Evolutionary conservation across 2,888 invertebrate genomes (phyloP).

Genomic region (Lasioglossum leucozonium): DNA sequence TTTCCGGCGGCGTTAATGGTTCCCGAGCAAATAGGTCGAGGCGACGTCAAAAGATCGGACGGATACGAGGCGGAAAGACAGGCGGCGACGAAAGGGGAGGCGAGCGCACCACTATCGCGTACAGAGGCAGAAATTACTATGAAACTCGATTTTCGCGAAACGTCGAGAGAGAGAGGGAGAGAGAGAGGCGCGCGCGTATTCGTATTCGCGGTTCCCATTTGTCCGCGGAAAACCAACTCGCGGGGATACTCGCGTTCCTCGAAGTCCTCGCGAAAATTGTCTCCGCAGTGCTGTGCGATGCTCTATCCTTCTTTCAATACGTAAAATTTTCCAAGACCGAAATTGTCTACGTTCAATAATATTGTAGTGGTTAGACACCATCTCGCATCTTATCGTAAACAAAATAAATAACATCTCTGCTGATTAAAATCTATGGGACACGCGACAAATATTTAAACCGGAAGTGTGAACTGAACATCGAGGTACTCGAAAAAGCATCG

Average conservation of each 20-base stretch:
- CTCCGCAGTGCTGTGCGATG: background rate
- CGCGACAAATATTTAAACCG: background rate
- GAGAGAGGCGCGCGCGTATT: background rate
- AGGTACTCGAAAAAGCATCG: conserved; percentile 6
- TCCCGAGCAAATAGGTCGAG: conserved; percentile 40
- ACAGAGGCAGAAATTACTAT: conserved; percentile 53
- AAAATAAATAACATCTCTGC: background rate
- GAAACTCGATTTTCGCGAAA: conserved; percentile 49
- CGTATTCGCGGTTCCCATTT: conserved; percentile 22
- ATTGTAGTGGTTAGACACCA: background rate
- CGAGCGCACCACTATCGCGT: conserved; percentile 30
- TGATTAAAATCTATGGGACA: background rate
- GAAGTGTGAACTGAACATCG: background rate
- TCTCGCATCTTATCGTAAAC: background rate
- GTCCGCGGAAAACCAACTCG: conserved; percentile 17
- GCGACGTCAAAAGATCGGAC: conserved; percentile 43
- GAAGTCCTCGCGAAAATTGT: background rate
- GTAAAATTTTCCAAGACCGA: too few species aligned
- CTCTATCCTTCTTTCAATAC: background rate
- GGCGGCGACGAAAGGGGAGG: conserved; percentile 6
- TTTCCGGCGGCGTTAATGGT: conserved; percentile 47
- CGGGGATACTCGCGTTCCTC: conserved; percentile 2
- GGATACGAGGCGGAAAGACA: conserved; percentile 32
- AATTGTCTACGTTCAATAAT: background rate
- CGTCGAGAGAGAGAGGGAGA: background rate